phyloP scores from a whole-genome alignment of 2,888 invertebrate genomes.

The Heliconius cydno region DNA sequence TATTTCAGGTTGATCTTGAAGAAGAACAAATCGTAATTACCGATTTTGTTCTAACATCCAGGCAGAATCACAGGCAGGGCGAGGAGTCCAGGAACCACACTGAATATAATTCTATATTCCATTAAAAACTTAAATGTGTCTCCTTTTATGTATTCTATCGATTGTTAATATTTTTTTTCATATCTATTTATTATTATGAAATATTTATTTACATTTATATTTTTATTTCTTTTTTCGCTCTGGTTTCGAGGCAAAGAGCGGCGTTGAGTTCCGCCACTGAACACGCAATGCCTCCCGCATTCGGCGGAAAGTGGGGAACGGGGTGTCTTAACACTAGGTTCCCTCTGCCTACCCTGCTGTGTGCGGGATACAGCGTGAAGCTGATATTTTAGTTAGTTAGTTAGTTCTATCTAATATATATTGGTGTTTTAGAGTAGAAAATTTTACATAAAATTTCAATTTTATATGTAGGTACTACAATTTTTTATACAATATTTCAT shows the following conservation, averaged over 20 bases:
- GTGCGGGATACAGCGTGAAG: too few species aligned
- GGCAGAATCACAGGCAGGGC: background rate
- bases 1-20: conserved; percentile 1
- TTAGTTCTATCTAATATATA: background rate
- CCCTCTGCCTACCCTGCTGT: too few species aligned
- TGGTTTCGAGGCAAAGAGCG: too few species aligned
- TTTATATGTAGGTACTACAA: background rate
- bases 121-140: background rate
- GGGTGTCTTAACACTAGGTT: too few species aligned
- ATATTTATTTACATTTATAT: background rate
- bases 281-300: too few species aligned
- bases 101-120: background rate
- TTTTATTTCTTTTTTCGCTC: too few species aligned
- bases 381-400: too few species aligned
- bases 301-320: too few species aligned
- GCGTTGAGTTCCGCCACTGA: too few species aligned
- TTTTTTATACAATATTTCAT: background rate
- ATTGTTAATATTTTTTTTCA: background rate
- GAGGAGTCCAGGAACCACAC: background rate
- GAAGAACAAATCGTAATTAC: conserved; percentile 3
- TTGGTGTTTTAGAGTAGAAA: conserved; percentile 11
- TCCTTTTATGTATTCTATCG: background rate
- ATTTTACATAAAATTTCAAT: background rate
- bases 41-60: background rate
- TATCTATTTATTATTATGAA: too few species aligned